Conservation (phyloP, 2,888 invertebrate genomes). For the Cataglyphis livida region DNA sequence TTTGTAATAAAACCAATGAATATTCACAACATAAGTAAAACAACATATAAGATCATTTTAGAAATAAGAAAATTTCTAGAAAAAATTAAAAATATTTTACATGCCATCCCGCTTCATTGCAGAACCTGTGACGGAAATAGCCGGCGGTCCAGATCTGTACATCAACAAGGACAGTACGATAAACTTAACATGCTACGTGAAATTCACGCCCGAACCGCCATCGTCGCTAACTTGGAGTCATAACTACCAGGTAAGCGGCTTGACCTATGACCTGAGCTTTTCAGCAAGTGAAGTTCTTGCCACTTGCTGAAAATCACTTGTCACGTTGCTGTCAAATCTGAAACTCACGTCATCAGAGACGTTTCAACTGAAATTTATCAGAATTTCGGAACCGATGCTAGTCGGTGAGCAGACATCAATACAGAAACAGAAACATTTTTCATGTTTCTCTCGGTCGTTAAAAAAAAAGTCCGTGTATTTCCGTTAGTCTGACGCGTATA, state of each 20-base stretch:
- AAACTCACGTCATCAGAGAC: background rate
- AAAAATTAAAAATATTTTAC: constrained; percentile 8
- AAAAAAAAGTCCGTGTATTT: constrained; percentile 1
- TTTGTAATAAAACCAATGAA: constrained; percentile 6
- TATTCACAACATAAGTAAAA: background rate
- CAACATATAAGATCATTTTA: background rate
- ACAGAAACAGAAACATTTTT: constrained; percentile 50
- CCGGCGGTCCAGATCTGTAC: constrained; percentile 93
- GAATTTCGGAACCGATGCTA: constrained; percentile 34
- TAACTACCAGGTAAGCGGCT: constrained; percentile 87
- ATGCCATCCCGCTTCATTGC: constrained; percentile 75
- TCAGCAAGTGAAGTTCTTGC: background rate
- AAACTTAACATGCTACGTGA: constrained; percentile 94
- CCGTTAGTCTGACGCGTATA: constrained; percentile 44
- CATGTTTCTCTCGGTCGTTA: constrained; percentile 6
- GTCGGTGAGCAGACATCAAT: background rate
- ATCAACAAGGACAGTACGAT: constrained; percentile 95
- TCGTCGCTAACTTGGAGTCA: constrained; percentile 94
- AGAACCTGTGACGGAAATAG: constrained; percentile 94
- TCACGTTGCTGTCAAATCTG: background rate
- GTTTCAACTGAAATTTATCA: constrained; percentile 28
- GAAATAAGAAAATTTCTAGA: background rate
- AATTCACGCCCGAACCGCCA: constrained; percentile 95
- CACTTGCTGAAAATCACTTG: background rate
- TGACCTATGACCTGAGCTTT: background rate